phyloP scores from a whole-genome alignment of 2,113 vertebrate genomes.

The Heteronetta atricapilla region DNA sequence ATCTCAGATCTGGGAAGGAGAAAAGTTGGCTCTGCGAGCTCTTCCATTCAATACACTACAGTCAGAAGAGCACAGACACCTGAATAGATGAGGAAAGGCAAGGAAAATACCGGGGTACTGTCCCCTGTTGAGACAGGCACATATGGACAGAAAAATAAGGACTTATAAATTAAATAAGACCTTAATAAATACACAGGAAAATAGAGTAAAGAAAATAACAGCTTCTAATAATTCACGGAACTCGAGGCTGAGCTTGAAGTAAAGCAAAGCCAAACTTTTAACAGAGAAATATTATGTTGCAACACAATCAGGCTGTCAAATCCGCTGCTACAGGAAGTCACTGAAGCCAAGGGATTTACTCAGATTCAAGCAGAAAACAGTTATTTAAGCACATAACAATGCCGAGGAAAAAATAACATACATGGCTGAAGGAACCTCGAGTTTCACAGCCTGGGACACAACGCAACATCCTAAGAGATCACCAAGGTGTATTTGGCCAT shows the following conservation, averaged over 20 bases:
- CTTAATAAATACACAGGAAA: not conserved
- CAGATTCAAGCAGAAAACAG: not conserved
- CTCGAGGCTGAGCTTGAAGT: not conserved
- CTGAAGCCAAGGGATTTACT: slow-evolving; percentile 44
- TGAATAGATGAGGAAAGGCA: not conserved
- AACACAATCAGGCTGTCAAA: slow-evolving; percentile 11
- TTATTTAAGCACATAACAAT: slow-evolving; percentile 23
- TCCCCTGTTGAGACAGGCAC: not conserved
- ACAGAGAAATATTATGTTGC: slow-evolving; percentile 44
- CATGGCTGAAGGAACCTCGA: not conserved
- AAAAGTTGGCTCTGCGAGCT: not conserved
- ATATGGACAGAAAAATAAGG: not conserved
- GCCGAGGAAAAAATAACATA: not conserved
- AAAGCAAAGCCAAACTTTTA: slow-evolving; percentile 8
- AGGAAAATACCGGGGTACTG: not conserved
- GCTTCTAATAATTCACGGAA: not conserved
- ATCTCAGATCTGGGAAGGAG: not conserved
- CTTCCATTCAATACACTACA: not conserved
- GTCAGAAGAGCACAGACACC: not conserved
- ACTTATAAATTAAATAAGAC: not conserved
- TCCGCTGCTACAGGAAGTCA: slow-evolving; percentile 13
- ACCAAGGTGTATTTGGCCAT: not conserved
- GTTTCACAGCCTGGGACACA: not conserved
- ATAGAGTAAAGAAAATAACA: not conserved
- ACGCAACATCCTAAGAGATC: not conserved